phyloP scores from a whole-genome alignment of 2,113 vertebrate genomes.

The Xyliphius kryptos region DNA sequence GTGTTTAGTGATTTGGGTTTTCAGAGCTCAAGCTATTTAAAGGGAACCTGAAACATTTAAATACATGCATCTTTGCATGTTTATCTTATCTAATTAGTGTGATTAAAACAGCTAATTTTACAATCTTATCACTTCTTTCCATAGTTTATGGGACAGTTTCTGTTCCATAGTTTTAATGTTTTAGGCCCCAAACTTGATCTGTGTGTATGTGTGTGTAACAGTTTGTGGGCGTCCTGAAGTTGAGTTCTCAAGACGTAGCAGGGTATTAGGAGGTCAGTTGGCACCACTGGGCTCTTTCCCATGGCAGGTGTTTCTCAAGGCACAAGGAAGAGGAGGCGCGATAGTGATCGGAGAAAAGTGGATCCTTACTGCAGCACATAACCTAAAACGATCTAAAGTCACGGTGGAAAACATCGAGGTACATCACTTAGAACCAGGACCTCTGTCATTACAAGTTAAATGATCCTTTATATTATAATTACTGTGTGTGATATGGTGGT shows the following conservation, averaged over 20 bases:
- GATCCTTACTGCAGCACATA: conserved; percentile 37
- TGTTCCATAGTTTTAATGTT: too few relatives aligned
- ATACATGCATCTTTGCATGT: too few relatives aligned
- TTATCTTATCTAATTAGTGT: too few relatives aligned
- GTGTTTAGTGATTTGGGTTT: too few relatives aligned
- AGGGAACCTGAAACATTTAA: too few relatives aligned
- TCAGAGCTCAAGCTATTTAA: too few relatives aligned
- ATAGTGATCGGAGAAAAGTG: conserved; percentile 37
- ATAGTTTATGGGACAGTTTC: too few relatives aligned
- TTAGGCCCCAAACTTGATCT: not conserved
- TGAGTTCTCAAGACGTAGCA: not conserved
- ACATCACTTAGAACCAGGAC: not conserved
- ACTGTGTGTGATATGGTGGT: too few relatives aligned
- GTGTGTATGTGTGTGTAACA: conserved; percentile 11
- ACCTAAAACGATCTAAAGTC: not conserved
- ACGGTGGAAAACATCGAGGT: not conserved
- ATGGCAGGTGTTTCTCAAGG: conserved; percentile 52
- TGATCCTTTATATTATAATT: not conserved
- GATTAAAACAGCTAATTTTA: too few relatives aligned
- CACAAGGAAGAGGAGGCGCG: conserved; percentile 10
- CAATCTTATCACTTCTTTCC: too few relatives aligned
- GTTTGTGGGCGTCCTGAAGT: conserved; percentile 23
- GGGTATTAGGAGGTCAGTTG: conserved; percentile 45
- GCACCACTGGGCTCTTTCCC: conserved; percentile 49
- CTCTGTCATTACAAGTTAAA: not conserved